Conservation (phyloP, 2,797 vertebrate species). For the Etheostoma nigrum region DNA sequence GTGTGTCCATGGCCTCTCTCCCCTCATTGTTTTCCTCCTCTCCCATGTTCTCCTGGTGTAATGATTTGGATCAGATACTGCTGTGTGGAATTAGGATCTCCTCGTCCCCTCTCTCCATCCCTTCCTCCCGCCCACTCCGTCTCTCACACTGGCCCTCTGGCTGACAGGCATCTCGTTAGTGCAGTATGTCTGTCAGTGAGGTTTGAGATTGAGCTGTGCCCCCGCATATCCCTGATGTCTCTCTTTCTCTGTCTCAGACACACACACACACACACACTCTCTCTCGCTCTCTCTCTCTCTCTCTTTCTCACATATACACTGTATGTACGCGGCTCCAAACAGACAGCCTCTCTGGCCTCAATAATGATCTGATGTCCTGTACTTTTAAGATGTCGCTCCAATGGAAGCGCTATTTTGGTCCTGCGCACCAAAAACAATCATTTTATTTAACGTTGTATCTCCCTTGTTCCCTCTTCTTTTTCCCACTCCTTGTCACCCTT, state of each 20-base stretch:
- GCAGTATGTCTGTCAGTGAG: conserved; percentile 82
- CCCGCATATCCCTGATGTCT: conserved; percentile 77
- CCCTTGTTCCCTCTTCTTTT: conserved; percentile 8
- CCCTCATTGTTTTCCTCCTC: conserved; percentile 66
- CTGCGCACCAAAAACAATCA: conserved; percentile 39
- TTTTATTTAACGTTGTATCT: conserved; percentile 59
- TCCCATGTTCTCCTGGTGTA: conserved; percentile 72
- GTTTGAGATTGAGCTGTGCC: conserved; percentile 83
- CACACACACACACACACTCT: conserved; percentile 22
- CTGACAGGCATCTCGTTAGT: conserved; percentile 85
- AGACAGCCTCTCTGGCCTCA: conserved; percentile 64
- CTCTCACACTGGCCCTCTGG: conserved; percentile 78
- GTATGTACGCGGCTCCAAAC: conserved; percentile 31
- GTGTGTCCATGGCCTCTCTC: conserved; percentile 54
- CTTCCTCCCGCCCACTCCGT: conserved; percentile 28
- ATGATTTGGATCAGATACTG: conserved; percentile 81
- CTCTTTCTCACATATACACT: neutral
- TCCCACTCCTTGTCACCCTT: neutral
- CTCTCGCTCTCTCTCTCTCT: no score
- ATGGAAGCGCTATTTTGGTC: conserved; percentile 74
- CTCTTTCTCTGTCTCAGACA: conserved; percentile 20
- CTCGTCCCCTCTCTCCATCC: neutral
- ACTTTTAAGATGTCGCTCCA: conserved; percentile 65
- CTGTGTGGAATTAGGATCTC: conserved; percentile 72
- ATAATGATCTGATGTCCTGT: conserved; percentile 74